Conservation (phyloP, 2,888 invertebrate species). For the Cataglyphis rosenhaueri region DNA sequence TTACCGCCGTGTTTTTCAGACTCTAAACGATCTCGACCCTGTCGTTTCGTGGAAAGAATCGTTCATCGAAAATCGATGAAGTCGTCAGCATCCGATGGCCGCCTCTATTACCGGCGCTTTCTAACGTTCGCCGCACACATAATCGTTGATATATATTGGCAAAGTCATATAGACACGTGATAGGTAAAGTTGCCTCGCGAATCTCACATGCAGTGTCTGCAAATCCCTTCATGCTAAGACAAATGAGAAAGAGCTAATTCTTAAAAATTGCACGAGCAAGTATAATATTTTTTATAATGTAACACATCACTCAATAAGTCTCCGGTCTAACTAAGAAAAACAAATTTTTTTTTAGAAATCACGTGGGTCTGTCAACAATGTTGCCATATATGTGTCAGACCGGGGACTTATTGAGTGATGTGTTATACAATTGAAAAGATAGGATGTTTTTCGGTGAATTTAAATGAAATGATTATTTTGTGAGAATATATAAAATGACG, state of each 20-base stretch:
- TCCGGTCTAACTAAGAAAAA: too few species aligned
- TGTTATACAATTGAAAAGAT: background rate
- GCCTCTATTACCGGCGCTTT: conserved; percentile 38
- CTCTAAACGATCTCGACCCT: conserved; percentile 47
- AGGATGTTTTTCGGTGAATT: background rate
- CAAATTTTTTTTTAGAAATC: too few species aligned
- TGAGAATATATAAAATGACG: conserved; percentile 1
- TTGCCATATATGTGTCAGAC: too few species aligned
- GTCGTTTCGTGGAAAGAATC: conserved; percentile 44
- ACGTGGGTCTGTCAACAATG: too few species aligned
- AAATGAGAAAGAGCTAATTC: background rate
- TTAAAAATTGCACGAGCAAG: conserved; percentile 11
- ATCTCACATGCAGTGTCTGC: conserved; percentile 1
- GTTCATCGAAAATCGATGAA: conserved; percentile 61
- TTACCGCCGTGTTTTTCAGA: conserved; percentile 37
- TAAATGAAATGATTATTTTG: conserved; percentile 15
- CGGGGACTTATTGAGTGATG: too few species aligned
- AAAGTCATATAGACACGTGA: conserved; percentile 44
- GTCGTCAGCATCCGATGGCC: conserved; percentile 33
- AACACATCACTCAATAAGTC: too few species aligned
- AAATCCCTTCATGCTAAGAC: conserved; percentile 1
- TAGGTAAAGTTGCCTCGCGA: conserved; percentile 21
- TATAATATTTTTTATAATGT: background rate
- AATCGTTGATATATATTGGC: conserved; percentile 47
- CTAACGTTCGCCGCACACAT: conserved; percentile 34